Conservation (phyloP, 2,797 vertebrate species). For the Pelochelys cantorii region DNA sequence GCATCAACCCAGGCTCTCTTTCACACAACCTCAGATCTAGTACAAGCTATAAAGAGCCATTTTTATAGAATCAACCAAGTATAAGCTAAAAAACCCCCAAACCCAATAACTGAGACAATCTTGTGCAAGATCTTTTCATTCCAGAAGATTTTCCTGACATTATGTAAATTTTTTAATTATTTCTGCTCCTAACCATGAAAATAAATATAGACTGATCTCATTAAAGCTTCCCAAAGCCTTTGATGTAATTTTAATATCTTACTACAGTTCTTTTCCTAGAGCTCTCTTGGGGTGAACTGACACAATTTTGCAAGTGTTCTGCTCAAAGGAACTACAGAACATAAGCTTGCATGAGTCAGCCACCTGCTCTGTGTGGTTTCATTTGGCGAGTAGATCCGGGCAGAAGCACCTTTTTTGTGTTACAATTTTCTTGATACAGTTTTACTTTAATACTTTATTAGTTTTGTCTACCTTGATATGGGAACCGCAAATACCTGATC, state of each 20-base stretch:
- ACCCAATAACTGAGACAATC: constrained; percentile 2
- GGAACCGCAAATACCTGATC: constrained; percentile 19
- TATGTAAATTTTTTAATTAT: constrained; percentile 42
- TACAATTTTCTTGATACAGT: background rate
- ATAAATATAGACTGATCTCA: constrained; percentile 63
- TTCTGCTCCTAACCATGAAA: constrained; percentile 65
- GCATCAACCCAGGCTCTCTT: background rate
- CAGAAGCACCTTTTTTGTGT: fast-evolving
- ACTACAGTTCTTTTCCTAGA: constrained; percentile 39
- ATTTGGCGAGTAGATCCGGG: background rate
- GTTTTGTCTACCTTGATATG: background rate
- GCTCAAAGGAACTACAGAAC: constrained; percentile 17
- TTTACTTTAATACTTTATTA: background rate
- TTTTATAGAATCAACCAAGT: background rate
- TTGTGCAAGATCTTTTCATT: constrained; percentile 46
- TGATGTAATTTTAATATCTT: constrained; percentile 70
- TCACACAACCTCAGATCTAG: background rate
- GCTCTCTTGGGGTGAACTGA: constrained; percentile 67
- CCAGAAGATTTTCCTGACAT: constrained; percentile 66
- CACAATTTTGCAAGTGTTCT: constrained; percentile 61
- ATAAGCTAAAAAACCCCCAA: constrained; percentile 18
- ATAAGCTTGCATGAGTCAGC: constrained; percentile 44
- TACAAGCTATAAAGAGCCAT: background rate
- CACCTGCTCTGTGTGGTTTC: fast-evolving
- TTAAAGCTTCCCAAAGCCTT: constrained; percentile 64